Base-by-base conservation (phyloP, 2,113 vertebrate species). In the Hydrochoerus hydrochaeris region DNA sequence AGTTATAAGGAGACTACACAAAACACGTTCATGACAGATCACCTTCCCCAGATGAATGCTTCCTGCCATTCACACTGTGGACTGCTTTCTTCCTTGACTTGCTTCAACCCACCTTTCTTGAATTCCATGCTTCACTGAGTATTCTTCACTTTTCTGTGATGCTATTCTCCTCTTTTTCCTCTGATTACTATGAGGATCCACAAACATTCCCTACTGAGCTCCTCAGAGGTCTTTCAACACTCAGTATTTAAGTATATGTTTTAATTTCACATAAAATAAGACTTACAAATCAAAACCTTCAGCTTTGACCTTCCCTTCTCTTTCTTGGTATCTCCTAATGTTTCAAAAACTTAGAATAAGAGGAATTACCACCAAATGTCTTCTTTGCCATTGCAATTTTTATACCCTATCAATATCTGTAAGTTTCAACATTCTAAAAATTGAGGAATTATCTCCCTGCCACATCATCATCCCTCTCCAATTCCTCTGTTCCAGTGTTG, bases 391-490 rank as follows among this genome's bases (percentile, higher is more conserved):
- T 3, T 28, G n/a, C 9, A 41, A 65, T 24, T 94, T 78, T 78
- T 87, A 60, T 38, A 54, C 1, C 38, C 46, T 88, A 85, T 60
- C 54, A 16, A 54, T 63, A 85, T 28, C 58, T 49, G 7, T 32
- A 38, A 38, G 35, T 41, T 94, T 85, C 65, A 90, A 57, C 26
- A 35, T 73, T 46, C 78, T 78, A 60, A 87, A 97, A 73, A 71
- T 58, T 49, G 30, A 80, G 44, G 52, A 28, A 60, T 17, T 90
- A 5, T 28, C 44, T 86, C 77, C 52, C 69, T 84, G 62, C 17
- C 58, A 32, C 84, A 75, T 67, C 73, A 90, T 52, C 58, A 44
- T 14, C 26, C 14, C 16, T 38, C 93, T 44, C n/a, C 38, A 82
- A 20, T 16, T 8, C 26, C 26, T 22, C 73, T 46, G 7, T 46